A percentile compares a stretch with the other conserved stretches of the same genome.
Conservation (phyloP, 1,140 invertebrate genomes). For the Bombus waltoni region DNA sequence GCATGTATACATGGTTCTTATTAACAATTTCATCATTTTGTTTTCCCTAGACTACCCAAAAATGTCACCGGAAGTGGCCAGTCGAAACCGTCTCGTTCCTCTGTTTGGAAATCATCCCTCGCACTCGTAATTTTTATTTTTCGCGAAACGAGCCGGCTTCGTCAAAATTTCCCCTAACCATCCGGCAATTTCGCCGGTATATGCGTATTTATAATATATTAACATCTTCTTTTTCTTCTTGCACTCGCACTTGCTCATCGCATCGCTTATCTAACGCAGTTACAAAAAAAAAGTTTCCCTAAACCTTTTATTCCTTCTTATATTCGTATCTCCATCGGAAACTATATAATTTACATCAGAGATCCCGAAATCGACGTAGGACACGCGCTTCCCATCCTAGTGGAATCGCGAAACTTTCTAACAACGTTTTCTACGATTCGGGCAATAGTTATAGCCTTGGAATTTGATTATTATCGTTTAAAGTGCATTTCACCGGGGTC, state of each 20-base stretch:
- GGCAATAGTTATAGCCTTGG: background rate
- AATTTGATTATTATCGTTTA: background rate
- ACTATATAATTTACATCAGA: conserved; percentile 17
- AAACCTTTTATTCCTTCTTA: conserved; percentile 39
- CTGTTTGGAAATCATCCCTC: too few relatives aligned
- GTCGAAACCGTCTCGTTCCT: conserved; percentile 8
- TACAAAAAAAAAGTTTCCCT: conserved; percentile 62
- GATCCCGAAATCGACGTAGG: background rate
- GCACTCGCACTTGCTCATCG: conserved; percentile 29
- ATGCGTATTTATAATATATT: conserved; percentile 65
- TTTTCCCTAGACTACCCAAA: conserved; percentile 71
- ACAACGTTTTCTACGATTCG: background rate
- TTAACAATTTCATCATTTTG: conserved; percentile 72
- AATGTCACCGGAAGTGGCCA: conserved; percentile 55
- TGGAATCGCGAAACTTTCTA: background rate
- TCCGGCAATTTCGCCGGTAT: conserved; percentile 41
- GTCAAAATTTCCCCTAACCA: conserved; percentile 7
- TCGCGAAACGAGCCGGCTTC: conserved; percentile 9
- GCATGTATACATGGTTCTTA: conserved; percentile 76
- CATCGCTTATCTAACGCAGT: conserved; percentile 45
- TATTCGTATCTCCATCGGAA: background rate
- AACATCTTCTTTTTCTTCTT: conserved; percentile 60
- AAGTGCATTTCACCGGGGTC: background rate
- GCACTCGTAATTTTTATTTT: too few relatives aligned
- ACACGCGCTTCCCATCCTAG: background rate